phyloP scores from a whole-genome alignment of 2,888 invertebrate genomes.

The Galerucella pusilla region DNA sequence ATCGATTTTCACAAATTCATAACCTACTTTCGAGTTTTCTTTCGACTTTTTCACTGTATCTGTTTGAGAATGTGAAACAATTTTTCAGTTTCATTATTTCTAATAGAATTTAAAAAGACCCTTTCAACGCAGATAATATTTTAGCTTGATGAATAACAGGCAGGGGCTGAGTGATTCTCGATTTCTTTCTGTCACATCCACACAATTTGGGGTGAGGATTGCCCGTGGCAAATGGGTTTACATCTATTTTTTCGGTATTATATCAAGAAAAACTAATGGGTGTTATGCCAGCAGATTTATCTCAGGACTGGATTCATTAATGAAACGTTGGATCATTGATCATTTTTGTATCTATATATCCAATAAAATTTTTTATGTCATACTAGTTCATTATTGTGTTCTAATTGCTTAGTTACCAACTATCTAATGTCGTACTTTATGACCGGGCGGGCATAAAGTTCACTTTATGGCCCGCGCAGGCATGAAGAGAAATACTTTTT shows the following conservation, averaged over 20 bases:
- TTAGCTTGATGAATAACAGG: slow-evolving; percentile 47
- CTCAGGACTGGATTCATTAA: background rate
- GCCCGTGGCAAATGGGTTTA: slow-evolving; percentile 37
- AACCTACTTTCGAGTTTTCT: too few relatives aligned
- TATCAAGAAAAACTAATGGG: slow-evolving; percentile 10
- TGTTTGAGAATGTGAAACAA: slow-evolving; percentile 22
- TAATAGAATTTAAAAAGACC: slow-evolving; percentile 39
- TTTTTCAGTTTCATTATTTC: slow-evolving; percentile 46
- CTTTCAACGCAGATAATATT: slow-evolving; percentile 39
- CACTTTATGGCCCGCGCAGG: too few relatives aligned
- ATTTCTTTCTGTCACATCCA: slow-evolving; percentile 47
- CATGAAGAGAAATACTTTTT: too few relatives aligned
- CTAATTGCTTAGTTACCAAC: too few relatives aligned
- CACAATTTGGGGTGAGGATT: slow-evolving; percentile 40
- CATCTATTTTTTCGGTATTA: slow-evolving; percentile 24
- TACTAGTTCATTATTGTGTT: too few relatives aligned
- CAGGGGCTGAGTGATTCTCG: slow-evolving; percentile 46
- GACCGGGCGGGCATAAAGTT: too few relatives aligned
- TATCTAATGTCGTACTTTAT: too few relatives aligned
- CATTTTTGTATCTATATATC: background rate
- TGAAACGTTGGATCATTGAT: background rate
- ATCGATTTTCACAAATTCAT: too few relatives aligned
- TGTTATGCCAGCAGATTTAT: background rate
- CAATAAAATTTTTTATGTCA: too few relatives aligned
- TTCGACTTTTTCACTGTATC: too few relatives aligned